These are phyloP conservation scores for Montipora capitata DNA, from an alignment of 92 coral and sea anemone genomes.

Conservation along the genomic window DNA sequence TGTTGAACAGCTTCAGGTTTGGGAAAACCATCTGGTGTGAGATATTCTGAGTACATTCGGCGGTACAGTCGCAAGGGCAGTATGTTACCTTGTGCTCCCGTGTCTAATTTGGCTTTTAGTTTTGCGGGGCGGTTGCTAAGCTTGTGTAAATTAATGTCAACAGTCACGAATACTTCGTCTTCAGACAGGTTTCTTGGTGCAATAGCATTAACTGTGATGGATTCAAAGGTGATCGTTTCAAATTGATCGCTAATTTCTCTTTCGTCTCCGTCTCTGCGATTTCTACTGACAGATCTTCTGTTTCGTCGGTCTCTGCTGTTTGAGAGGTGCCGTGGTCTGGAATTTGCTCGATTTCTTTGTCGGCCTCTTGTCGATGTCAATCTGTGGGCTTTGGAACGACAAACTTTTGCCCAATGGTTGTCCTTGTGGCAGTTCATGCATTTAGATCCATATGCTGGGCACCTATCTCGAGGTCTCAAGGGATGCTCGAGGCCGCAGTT, in stretches of 20 bases:
- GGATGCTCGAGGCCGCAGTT: slow-evolving; percentile 65
- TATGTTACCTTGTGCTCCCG: slow-evolving; percentile 81
- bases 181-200: background rate
- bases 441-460: slow-evolving; percentile 74
- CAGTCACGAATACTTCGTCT: slow-evolving; percentile 49
- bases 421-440: slow-evolving; percentile 62
- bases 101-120: slow-evolving; percentile 72
- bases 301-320: slow-evolving; percentile 28
- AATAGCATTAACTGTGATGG: slow-evolving; percentile 39
- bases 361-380: slow-evolving; percentile 13
- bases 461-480: slow-evolving; percentile 35
- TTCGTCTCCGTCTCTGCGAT: background rate
- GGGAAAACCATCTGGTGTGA: too few species aligned
- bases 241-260: slow-evolving; percentile 51
- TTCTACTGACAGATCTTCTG: too few species aligned
- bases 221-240: slow-evolving; percentile 62
- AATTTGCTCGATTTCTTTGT: slow-evolving; percentile 25
- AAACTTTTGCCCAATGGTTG: slow-evolving; percentile 67
- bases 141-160: slow-evolving; percentile 32
- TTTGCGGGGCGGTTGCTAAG: slow-evolving; percentile 13
- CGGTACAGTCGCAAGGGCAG: too few species aligned
- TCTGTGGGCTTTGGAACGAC: slow-evolving; percentile 34
- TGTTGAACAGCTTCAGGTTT: slow-evolving; percentile 56
- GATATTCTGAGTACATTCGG: too few species aligned
- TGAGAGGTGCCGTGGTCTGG: slow-evolving; percentile 30